Base-by-base conservation (phyloP, 2,113 vertebrate species). In the Prolemur simus region DNA sequence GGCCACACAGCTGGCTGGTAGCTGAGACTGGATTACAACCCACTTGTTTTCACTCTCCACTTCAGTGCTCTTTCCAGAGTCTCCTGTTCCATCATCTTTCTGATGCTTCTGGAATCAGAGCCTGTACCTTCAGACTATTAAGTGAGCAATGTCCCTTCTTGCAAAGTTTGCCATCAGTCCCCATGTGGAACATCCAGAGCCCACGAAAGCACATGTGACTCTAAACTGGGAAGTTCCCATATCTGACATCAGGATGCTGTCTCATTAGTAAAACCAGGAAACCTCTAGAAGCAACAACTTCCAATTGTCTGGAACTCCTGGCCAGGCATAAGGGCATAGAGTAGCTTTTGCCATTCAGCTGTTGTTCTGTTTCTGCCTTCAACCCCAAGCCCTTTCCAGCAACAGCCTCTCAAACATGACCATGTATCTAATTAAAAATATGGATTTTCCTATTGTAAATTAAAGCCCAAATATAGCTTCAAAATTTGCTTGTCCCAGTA, bases 351-450 rank as follows among this genome's bases (percentile, higher is more conserved):
- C 54, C 58, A 64, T 93, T 93, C n/a, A 42, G n/a, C 93, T 78
- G 58, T 34, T 66, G 20, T n/a, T 96, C 45, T 63, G 11, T 63
- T 25, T 92, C 64, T 66, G 47, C 68, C 42, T 91, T 96, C 84
- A 83, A 58, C 71, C 85, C 42, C 56, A 69, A 91, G 66, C 63
- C 23, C 64, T 96, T 95, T 92, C 58, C n/a, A 82, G 60, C 15
- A 32, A 93, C 29, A 91, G 91, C 49, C 29, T 73, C 71, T 91
- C 71, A 84, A 84, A 93, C 66, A 84, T 34, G 58, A 73, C 68
- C 54, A 89, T 82, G 82, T 78, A 94, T 82, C 76, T 90, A 95
- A 96, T 96, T 97, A 92, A 96, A 97, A 96, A 88, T 95, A 97
- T 92, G 42, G 96, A 97, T 96, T 96, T 97, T 97, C 91, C 47